These are phyloP conservation scores for Otis tarda DNA, from an alignment of 2,113 vertebrate species.

Conservation along the genomic window DNA sequence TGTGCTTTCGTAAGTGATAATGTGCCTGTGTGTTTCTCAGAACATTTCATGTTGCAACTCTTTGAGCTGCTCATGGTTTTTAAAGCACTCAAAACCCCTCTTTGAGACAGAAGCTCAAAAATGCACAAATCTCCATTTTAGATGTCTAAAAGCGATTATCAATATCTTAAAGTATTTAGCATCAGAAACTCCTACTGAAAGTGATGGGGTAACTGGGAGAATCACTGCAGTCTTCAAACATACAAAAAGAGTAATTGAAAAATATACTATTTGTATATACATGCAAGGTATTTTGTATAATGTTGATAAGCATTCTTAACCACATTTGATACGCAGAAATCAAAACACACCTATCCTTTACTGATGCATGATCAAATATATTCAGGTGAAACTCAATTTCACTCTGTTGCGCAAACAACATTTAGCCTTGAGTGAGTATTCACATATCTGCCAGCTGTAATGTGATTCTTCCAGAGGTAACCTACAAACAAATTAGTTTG, in stretches of 20 bases:
- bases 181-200: neutral
- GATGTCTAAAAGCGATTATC: neutral
- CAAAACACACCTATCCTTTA: neutral
- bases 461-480: neutral
- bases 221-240: neutral
- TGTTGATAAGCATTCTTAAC: neutral
- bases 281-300: neutral
- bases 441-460: neutral
- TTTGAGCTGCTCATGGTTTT: rapidly evolving
- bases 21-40: neutral
- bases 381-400: neutral
- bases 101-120: neutral
- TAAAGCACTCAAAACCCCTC: neutral
- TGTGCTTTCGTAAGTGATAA: neutral
- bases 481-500: constrained; percentile 12
- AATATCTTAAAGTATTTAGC: neutral
- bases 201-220: neutral
- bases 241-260: neutral
- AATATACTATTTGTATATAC: neutral
- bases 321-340: neutral
- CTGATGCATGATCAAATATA: neutral
- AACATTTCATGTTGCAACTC: neutral
- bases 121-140: neutral
- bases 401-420: neutral
- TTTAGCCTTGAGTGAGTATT: constrained; percentile 3